A percentile compares a stretch with the other conserved stretches of the same genome.
Conservation (phyloP, 2,113 vertebrate genomes). For the Apteryx mantelli region DNA sequence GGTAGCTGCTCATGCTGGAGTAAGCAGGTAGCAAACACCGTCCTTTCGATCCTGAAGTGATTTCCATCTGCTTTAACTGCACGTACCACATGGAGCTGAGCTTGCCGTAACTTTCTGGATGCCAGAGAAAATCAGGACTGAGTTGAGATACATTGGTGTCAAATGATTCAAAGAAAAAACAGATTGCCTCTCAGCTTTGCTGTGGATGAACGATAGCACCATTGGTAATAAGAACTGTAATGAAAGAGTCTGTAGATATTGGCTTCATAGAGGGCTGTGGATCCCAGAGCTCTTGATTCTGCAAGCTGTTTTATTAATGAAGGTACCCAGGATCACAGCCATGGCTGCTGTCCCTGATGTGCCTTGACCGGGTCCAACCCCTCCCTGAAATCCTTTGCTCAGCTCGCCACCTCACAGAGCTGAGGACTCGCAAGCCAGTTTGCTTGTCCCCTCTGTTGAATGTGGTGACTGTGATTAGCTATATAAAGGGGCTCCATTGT, state of each 20-base stretch:
- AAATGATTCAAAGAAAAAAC: neutral
- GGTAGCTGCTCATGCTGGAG: neutral
- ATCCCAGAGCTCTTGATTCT: neutral
- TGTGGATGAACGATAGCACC: slow-evolving; percentile 20
- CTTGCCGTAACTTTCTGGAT: neutral
- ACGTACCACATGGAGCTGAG: accelerated
- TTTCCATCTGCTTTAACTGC: neutral
- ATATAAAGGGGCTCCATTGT: slow-evolving; percentile 9
- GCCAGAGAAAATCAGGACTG: neutral
- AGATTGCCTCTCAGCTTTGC: neutral
- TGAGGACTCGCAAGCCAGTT: neutral
- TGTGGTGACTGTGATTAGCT: slow-evolving; percentile 40
- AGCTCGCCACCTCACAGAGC: neutral
- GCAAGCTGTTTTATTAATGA: neutral
- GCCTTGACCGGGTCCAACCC: neutral
- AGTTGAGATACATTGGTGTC: neutral
- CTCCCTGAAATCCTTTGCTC: neutral
- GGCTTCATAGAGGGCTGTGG: neutral
- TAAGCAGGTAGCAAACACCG: neutral
- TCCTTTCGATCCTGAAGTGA: neutral
- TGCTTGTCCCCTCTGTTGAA: slow-evolving; percentile 9
- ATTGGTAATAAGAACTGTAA: neutral
- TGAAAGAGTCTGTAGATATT: slow-evolving; percentile 20
- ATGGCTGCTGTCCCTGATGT: accelerated
- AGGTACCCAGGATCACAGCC: neutral